Evolutionary conservation across 2,888 invertebrate genomes (phyloP).

Genomic region (Trachelus stipa): DNA sequence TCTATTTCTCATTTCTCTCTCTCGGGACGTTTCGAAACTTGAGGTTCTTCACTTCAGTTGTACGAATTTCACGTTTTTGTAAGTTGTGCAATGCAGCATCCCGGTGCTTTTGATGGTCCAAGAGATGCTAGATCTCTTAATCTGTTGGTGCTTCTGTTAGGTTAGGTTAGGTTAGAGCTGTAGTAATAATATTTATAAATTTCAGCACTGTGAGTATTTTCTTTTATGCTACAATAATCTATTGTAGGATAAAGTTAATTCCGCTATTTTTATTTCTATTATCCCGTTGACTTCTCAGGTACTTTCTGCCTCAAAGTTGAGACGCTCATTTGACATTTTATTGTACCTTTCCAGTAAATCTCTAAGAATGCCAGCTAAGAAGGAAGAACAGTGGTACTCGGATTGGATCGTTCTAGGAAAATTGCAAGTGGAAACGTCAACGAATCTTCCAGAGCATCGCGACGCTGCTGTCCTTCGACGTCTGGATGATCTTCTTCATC

Average conservation of each 20-base stretch:
- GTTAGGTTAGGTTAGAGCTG: neutral
- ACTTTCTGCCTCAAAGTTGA: neutral
- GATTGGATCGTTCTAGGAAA: slow-evolving; percentile 23
- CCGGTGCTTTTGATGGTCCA: neutral
- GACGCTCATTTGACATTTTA: neutral
- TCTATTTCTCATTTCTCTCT: neutral
- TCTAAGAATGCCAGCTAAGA: slow-evolving; percentile 19
- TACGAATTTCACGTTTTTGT: neutral
- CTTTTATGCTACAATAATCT: neutral
- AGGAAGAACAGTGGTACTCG: slow-evolving; percentile 19
- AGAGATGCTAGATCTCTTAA: neutral
- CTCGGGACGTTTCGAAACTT: neutral
- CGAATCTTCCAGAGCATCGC: slow-evolving; percentile 5
- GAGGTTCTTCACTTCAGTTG: neutral
- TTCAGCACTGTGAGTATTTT: neutral
- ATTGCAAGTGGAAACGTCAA: slow-evolving; percentile 9
- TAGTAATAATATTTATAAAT: neutral
- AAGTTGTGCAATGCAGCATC: neutral
- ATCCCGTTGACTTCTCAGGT: neutral
- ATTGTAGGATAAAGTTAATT: neutral
- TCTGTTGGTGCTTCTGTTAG: neutral
- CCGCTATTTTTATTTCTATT: neutral
- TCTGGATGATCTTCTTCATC: slow-evolving; percentile 23
- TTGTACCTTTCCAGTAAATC: neutral
- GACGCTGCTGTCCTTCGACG: slow-evolving; percentile 22